Evolutionary conservation across 2,888 invertebrate genomes (phyloP).

Genomic region (Hedychridium roseum): DNA sequence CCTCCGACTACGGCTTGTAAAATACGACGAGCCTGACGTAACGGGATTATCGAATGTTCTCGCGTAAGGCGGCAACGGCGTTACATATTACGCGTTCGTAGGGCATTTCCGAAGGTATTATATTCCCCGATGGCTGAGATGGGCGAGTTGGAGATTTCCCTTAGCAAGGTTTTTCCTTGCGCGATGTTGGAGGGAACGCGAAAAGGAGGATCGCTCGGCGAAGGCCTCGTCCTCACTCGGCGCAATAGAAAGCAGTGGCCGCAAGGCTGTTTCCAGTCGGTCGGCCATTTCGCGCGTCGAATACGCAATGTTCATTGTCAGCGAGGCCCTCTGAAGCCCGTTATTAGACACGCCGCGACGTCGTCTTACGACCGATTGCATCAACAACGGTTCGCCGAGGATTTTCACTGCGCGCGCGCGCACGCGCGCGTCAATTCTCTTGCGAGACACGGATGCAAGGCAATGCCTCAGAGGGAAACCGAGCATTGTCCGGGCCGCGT

Average conservation of each 20-base stretch:
- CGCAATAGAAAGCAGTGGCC: conserved; percentile 53
- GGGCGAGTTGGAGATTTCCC: background rate
- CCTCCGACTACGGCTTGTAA: too few species aligned
- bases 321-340: conserved; percentile 3
- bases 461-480: too few species aligned
- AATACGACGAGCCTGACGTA: too few species aligned
- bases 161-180: background rate
- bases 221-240: conserved; percentile 42
- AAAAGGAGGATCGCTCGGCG: conserved; percentile 12
- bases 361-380: conserved; percentile 4
- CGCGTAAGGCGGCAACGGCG: too few species aligned
- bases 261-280: conserved; percentile 48
- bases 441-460: too few species aligned
- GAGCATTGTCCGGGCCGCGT: too few species aligned
- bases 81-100: background rate
- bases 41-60: too few species aligned
- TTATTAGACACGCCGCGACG: conserved; percentile 8
- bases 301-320: conserved; percentile 23
- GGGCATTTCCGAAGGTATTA: background rate
- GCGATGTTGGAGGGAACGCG: background rate
- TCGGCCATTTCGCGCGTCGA: conserved; percentile 19
- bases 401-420: background rate
- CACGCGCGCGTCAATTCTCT: background rate
- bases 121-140: background rate
- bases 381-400: too few species aligned